Conservation (phyloP, 2,113 vertebrate species). For the Sula dactylatra region DNA sequence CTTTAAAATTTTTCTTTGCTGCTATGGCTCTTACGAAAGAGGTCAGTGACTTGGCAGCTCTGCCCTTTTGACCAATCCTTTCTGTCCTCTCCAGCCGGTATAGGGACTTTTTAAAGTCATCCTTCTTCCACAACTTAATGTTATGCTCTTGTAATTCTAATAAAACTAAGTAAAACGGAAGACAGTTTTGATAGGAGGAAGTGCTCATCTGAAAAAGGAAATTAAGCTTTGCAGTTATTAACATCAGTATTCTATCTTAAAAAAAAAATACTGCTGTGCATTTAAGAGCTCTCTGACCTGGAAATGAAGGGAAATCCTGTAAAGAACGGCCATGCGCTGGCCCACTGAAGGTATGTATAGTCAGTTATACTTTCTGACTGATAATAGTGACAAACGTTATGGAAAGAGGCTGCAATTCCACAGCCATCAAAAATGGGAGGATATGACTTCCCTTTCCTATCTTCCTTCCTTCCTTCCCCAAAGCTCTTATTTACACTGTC, state of each 20-base stretch:
- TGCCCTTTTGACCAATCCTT: not conserved
- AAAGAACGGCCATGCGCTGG: not conserved
- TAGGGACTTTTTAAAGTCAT: not conserved
- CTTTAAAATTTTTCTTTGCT: slow-evolving; percentile 31
- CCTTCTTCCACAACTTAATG: not conserved
- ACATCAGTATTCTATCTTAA: not conserved
- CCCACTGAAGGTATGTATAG: not conserved
- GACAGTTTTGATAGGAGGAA: not conserved
- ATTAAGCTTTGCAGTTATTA: not conserved
- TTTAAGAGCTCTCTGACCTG: not conserved
- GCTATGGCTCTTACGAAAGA: not conserved
- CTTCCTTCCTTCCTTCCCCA: not conserved
- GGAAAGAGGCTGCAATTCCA: not conserved
- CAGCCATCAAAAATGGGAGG: not conserved
- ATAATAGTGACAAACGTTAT: not conserved
- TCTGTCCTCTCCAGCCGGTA: not conserved
- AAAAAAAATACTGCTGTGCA: not conserved
- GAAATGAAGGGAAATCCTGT: not conserved
- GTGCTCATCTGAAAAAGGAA: not conserved
- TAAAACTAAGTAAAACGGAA: not conserved
- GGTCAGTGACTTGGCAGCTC: not conserved
- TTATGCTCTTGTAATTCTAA: not conserved
- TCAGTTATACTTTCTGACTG: not conserved
- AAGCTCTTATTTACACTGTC: not conserved
- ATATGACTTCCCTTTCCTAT: not conserved